A percentile compares a stretch with the other conserved stretches of the same genome.
Conservation (phyloP, 2,113 vertebrate species). For the Ifrita kowaldi region DNA sequence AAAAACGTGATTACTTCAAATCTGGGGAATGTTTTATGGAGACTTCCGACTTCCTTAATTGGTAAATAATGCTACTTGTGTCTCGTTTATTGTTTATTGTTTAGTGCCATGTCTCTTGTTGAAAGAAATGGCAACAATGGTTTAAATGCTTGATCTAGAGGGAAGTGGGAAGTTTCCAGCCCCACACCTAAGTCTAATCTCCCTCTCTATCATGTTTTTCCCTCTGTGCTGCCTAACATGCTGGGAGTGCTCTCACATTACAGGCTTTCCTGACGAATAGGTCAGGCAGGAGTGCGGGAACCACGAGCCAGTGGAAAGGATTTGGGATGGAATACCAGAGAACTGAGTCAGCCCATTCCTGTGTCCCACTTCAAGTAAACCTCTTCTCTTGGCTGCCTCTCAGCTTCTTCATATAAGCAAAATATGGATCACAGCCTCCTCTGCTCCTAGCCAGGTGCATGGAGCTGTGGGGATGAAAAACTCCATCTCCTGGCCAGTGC, state of each 20-base stretch:
- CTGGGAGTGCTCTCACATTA: not conserved
- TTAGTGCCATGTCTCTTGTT: not conserved
- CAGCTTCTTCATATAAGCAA: slow-evolving; percentile 22
- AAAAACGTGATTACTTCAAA: slow-evolving; percentile 43
- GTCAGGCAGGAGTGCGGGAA: not conserved
- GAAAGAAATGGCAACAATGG: not conserved
- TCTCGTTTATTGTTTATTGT: not conserved
- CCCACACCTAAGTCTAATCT: not conserved
- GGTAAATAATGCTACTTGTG: slow-evolving; percentile 10
- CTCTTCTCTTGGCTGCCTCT: slow-evolving; percentile 10
- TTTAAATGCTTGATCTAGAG: not conserved
- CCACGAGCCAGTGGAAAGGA: not conserved
- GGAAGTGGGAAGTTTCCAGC: not conserved
- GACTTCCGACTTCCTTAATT: slow-evolving; percentile 27
- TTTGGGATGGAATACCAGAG: slow-evolving; percentile 36
- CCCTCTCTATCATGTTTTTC: not conserved
- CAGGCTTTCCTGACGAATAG: not conserved
- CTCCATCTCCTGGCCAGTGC: not conserved
- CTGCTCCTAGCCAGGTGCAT: not conserved
- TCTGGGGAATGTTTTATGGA: not conserved
- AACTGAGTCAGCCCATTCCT: slow-evolving; percentile 46
- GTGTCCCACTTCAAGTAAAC: slow-evolving; percentile 12
- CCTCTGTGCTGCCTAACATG: not conserved
- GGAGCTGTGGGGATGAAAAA: not conserved
- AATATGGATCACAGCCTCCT: not conserved